Evolutionary conservation across 2,113 vertebrate species (phyloP), one percentile per base, ranked within the genome.

Genomic region (Centropus bengalensis): DNA sequence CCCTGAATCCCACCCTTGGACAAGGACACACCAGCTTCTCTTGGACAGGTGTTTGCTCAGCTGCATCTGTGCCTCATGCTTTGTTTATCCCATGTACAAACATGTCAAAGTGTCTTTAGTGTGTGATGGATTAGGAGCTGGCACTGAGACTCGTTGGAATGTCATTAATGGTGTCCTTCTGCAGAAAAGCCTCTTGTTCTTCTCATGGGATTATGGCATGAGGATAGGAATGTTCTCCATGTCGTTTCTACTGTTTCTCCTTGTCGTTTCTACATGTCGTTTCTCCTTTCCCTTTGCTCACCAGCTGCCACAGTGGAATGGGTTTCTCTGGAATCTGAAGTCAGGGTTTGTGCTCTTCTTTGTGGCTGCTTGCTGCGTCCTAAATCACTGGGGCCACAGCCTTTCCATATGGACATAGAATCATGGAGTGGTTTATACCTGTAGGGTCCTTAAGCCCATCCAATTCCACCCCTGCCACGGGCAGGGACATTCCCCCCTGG

Each of bases 21-120:
- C 47, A 19, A 14, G 1, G 13, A 9, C 8, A 2, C 1, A 19
- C 17, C 6, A 9, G 17, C 33, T 62, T 36, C 54, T 45, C 21
- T n/a, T 30, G 58, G 59, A 3, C 4, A 6, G 38, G 5, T 36
- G 30, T 69, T 75, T 51, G n/a, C 64, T 59, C 9, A 1, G 5
- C 36, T 22, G 19, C 5, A 2, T 32, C 56, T 7, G 0, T 26
- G 14, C 63, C 42, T 70, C 3, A 1, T 0, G 3, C 40, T 84
- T 54, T 81, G 38, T 27, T 86, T 91, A 64, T 15, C 4, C 0
- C 6, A 38, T 38, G 0, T 28, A 1, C 42, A 49, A 28, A 56
- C 49, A 1, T 0, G 20, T 77, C 68, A 22, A 18, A 30, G 9
- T 2, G 36, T 1, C 2, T 88, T 88, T 24, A 86, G 20, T 12